A percentile compares a stretch with the other conserved stretches of the same genome.
Evolutionary conservation across 2,888 invertebrate genomes (phyloP).

Genomic region (Coleophora flavipennella): DNA sequence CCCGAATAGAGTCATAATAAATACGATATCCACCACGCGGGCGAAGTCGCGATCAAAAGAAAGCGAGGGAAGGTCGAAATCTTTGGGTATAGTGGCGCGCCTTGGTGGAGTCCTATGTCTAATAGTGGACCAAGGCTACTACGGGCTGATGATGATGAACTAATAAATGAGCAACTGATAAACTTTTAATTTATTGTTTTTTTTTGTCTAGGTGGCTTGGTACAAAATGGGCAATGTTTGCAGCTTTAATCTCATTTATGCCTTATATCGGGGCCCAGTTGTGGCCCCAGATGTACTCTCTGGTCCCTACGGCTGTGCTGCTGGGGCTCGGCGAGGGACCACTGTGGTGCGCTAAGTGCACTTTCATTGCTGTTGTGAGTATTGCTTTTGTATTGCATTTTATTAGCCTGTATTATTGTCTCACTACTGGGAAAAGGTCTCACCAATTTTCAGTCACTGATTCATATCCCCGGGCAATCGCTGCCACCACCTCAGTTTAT

Average conservation of each 20-base stretch:
- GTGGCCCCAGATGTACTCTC: slow-evolving; percentile 74
- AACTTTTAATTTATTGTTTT: too few relatives aligned
- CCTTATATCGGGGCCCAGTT: slow-evolving; percentile 80
- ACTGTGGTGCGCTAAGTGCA: slow-evolving; percentile 82
- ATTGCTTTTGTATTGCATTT: not conserved
- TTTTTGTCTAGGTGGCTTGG: slow-evolving; percentile 74
- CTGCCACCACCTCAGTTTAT: not conserved
- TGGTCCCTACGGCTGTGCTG: slow-evolving; percentile 75
- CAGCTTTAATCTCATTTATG: slow-evolving; percentile 76
- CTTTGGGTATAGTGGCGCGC: too few relatives aligned
- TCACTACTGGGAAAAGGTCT: not conserved
- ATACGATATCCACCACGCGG: too few relatives aligned
- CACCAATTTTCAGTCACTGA: not conserved
- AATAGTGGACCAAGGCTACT: too few relatives aligned
- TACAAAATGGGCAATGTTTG: slow-evolving; percentile 77
- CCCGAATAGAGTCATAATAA: too few relatives aligned
- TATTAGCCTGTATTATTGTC: not conserved
- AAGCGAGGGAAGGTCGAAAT: too few relatives aligned
- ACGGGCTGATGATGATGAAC: too few relatives aligned
- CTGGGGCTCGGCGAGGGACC: slow-evolving; percentile 77
- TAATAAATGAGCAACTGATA: too few relatives aligned
- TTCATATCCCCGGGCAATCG: not conserved
- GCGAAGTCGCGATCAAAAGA: too few relatives aligned
- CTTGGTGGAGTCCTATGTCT: too few relatives aligned
- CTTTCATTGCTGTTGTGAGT: slow-evolving; percentile 76